Evolutionary conservation across 37 sponge, comb jelly and placozoan species (phyloP).

Genomic region (Cladorhizidae sp.): DNA sequence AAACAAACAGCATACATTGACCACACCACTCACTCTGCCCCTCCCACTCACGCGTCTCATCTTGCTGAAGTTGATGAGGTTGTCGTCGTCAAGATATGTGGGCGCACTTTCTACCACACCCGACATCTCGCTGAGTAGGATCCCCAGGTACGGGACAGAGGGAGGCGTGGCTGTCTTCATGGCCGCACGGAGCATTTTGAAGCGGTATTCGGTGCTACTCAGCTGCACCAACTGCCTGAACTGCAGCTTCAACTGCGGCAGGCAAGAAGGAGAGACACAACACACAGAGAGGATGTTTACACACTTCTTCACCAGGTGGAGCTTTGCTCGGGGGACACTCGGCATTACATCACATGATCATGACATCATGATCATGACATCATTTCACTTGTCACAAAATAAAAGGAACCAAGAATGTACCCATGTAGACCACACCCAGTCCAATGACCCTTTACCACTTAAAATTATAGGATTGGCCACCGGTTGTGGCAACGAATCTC

Average conservation of each 20-base stretch:
- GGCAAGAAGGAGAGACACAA: not conserved
- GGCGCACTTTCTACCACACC: slow-evolving; percentile 42
- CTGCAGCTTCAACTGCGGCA: slow-evolving; percentile 37
- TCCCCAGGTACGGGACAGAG: slow-evolving; percentile 57
- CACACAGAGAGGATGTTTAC: no score
- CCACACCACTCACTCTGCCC: not conserved
- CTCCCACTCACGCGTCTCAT: slow-evolving; percentile 55
- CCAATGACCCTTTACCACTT: no score
- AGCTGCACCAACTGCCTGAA: slow-evolving; percentile 16
- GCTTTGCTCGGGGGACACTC: no score
- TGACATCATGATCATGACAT: no score
- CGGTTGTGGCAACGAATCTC: no score
- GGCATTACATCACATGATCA: no score
- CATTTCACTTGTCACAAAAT: no score
- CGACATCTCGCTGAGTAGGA: slow-evolving; percentile 51
- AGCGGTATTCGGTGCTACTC: slow-evolving; percentile 46
- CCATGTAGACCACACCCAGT: no score
- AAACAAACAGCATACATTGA: not conserved
- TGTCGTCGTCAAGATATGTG: slow-evolving; percentile 47
- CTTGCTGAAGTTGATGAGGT: slow-evolving; percentile 66
- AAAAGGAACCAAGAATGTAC: no score
- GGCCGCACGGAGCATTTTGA: slow-evolving; percentile 54
- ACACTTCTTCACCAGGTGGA: no score
- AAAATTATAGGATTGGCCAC: no score
- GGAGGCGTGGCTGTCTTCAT: slow-evolving; percentile 52